Evolutionary conservation across 2,888 invertebrate genomes (phyloP).

Genomic region (Scrobipalpa costella): DNA sequence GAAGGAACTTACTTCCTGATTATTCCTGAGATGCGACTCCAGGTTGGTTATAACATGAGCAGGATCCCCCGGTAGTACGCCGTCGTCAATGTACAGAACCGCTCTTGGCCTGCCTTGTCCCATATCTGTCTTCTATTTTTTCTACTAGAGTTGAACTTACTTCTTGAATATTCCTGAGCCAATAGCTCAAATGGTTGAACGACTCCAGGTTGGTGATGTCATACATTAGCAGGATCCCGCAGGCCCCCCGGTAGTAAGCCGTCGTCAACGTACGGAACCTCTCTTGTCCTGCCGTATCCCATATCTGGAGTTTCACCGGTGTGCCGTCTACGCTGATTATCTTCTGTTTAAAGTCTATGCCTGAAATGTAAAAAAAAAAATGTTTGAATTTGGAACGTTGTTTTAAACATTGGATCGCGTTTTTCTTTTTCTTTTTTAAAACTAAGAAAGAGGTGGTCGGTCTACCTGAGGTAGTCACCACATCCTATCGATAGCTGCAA

Average conservation of each 20-base stretch:
- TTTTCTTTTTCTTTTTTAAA: too few species aligned
- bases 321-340: conserved; percentile 92
- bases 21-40: conserved; percentile 94
- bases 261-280: conserved; percentile 90
- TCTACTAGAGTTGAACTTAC: conserved; percentile 58
- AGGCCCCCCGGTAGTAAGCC: conserved; percentile 93
- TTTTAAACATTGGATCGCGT: neutral
- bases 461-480: too few species aligned
- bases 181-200: conserved; percentile 94
- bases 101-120: conserved; percentile 47
- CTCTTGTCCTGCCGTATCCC: conserved; percentile 93
- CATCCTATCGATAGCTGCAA: too few species aligned
- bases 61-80: conserved; percentile 88
- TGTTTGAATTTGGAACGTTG: neutral
- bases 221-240: conserved; percentile 95
- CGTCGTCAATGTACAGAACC: neutral
- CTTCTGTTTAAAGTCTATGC: conserved; percentile 95
- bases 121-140: conserved; percentile 59
- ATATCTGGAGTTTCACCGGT: conserved; percentile 91
- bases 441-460: too few species aligned
- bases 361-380: conserved; percentile 72
- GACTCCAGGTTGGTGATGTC: conserved; percentile 94
- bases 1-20: conserved; percentile 84
- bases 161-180: conserved; percentile 95
- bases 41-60: conserved; percentile 92